These are phyloP conservation scores for Heliocidaris erythrogramma DNA, from an alignment of 35 echinoderm and acorn worm genomes.

Conservation along the genomic window DNA sequence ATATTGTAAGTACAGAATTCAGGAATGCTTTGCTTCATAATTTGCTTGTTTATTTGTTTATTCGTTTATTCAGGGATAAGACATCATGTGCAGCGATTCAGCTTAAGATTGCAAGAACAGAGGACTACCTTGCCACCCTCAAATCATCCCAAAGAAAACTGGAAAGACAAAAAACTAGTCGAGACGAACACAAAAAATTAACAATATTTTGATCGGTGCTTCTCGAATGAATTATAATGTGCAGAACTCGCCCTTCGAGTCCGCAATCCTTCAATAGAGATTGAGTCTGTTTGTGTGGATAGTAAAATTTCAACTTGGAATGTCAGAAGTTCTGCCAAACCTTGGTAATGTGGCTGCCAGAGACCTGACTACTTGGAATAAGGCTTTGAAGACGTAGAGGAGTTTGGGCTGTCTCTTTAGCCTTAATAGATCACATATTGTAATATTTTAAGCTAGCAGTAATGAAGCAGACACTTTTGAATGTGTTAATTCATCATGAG, in stretches of 20 bases:
- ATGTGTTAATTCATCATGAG: too few species aligned
- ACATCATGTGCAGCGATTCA: conserved; percentile 53
- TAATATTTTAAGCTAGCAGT: too few species aligned
- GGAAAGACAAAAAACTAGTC: conserved; percentile 65
- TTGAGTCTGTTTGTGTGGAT: background rate
- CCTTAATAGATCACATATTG: too few species aligned
- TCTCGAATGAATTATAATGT: background rate
- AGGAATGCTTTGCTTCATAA: background rate
- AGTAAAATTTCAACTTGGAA: too few species aligned
- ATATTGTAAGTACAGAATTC: too few species aligned
- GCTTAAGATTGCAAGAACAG: conserved; percentile 56
- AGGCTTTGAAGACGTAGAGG: too few species aligned
- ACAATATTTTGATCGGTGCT: conserved; percentile 61
- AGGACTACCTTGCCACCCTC: conserved; percentile 63
- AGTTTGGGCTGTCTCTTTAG: too few species aligned
- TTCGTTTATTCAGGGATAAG: conserved; percentile 71
- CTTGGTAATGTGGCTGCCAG: too few species aligned
- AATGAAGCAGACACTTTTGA: too few species aligned
- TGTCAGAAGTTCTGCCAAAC: too few species aligned
- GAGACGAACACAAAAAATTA: conserved; percentile 79
- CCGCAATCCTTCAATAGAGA: background rate
- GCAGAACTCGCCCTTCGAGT: background rate
- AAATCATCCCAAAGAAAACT: conserved; percentile 70
- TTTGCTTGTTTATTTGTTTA: background rate
- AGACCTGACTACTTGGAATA: too few species aligned